A percentile compares a stretch with the other conserved stretches of the same genome.
These are phyloP conservation scores for Aricia agestis DNA, from an alignment of 1,140 invertebrate genomes.

Conservation along the genomic window DNA sequence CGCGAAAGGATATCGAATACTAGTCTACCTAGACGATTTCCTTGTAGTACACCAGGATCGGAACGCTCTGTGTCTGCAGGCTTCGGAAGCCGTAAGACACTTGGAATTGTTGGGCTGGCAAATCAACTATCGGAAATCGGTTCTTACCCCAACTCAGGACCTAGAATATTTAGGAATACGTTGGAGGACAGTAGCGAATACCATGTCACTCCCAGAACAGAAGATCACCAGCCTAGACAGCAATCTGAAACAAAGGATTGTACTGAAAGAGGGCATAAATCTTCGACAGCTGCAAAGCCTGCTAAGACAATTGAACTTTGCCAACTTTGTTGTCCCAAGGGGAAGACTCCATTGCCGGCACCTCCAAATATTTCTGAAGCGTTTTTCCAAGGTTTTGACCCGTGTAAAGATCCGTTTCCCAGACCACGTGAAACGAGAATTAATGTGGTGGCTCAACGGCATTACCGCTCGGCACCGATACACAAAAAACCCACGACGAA, in stretches of 20 bases:
- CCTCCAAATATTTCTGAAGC: conserved; percentile 29
- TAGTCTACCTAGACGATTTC: conserved; percentile 32
- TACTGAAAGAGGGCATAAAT: neutral
- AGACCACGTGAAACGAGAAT: neutral
- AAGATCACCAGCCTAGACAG: neutral
- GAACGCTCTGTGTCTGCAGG: conserved; percentile 22
- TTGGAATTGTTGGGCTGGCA: conserved; percentile 29
- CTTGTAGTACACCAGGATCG: conserved; percentile 27
- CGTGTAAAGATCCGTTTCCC: conserved; percentile 17
- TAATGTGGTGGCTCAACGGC: conserved; percentile 26
- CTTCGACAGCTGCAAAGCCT: conserved; percentile 10
- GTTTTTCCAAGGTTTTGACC: conserved; percentile 28
- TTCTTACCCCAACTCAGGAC: conserved; percentile 25
- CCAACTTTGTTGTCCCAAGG: conserved; percentile 74
- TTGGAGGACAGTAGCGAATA: conserved; percentile 34
- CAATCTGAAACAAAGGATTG: neutral
- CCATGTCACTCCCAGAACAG: conserved; percentile 11
- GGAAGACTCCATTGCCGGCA: conserved; percentile 46
- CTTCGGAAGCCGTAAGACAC: conserved; percentile 22
- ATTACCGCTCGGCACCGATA: conserved; percentile 32
- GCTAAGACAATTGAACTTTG: conserved; percentile 49
- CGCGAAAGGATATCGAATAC: conserved; percentile 19
- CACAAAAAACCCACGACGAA: conserved; percentile 30
- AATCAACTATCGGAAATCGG: conserved; percentile 29
- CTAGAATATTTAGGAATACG: conserved; percentile 36